phyloP scores from a whole-genome alignment of 1,140 invertebrate species.

The Pectinophora gossypiella region DNA sequence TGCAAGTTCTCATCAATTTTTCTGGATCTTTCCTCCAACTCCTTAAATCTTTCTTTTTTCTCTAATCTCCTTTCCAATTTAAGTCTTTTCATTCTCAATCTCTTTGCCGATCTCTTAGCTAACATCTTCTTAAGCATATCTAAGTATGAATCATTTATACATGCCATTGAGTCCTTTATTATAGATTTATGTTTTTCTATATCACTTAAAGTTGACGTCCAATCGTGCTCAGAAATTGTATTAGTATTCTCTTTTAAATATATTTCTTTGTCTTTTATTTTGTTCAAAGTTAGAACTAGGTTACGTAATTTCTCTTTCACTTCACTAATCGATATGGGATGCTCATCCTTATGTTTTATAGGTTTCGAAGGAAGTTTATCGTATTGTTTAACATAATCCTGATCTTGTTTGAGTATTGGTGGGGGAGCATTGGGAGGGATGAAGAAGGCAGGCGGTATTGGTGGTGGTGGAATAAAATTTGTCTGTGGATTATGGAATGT shows the following conservation, averaged over 20 bases:
- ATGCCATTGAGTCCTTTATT: slow-evolving; percentile 57
- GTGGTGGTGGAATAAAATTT: slow-evolving; percentile 25
- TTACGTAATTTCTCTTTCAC: slow-evolving; percentile 47
- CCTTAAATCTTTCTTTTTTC: slow-evolving; percentile 54
- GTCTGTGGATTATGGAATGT: slow-evolving; percentile 53
- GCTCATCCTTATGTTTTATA: slow-evolving; percentile 1
- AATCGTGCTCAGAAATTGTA: slow-evolving; percentile 70
- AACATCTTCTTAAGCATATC: slow-evolving; percentile 68
- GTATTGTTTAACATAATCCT: slow-evolving; percentile 48
- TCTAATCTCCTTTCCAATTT: slow-evolving; percentile 59
- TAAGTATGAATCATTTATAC: slow-evolving; percentile 59
- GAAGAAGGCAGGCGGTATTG: slow-evolving; percentile 9
- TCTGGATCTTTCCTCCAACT: slow-evolving; percentile 63
- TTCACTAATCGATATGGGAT: slow-evolving; percentile 32
- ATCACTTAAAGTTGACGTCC: slow-evolving; percentile 68
- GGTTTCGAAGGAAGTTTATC: slow-evolving; percentile 21
- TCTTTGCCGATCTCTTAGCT: slow-evolving; percentile 75
- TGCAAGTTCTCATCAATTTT: slow-evolving; percentile 79
- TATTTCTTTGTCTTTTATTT: slow-evolving; percentile 62
- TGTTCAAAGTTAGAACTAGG: slow-evolving; percentile 48
- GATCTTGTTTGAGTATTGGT: slow-evolving; percentile 27
- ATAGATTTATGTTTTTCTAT: slow-evolving; percentile 66
- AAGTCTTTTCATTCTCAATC: slow-evolving; percentile 71
- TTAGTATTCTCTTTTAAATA: slow-evolving; percentile 62
- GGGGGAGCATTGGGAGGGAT: slow-evolving; percentile 7